Evolutionary conservation across 92 coral and sea anemone species (phyloP), one percentile per base, ranked within the genome.

Genomic region (Porites rus): DNA sequence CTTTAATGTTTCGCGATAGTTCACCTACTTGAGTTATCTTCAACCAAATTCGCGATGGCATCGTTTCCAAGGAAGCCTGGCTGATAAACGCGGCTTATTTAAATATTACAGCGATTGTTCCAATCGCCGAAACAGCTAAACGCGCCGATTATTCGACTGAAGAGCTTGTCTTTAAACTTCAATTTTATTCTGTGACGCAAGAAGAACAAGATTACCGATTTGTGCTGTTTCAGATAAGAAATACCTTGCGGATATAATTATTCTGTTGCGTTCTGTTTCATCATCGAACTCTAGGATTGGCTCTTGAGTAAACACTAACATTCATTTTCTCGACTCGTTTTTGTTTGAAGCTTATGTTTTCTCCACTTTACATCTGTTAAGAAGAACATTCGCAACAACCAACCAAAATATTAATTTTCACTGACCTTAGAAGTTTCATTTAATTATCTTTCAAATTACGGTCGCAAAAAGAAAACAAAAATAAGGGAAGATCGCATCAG

Each of bases 161-260:
- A 17, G 38, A 31, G 38, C 54, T 76, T 58, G 20, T 60, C 31
- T 25, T 76, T 51, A 76, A 38, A 38, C 83, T 69, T 53, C 65
- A 53, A 69, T 69, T 67, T 17, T 17, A 52, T 67, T 25, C 18
- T 43, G 63, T 50, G 80, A 73, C 72, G 80, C 72, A 62, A 7
- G 63, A 8, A 62, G 60, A 8, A 16, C 24, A 43, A 22, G 78
- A 56, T 31, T 22, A 56, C 13, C 73, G 74, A 38, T 61, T 72
- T 62, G 63, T 66, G 59, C 65, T 19, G 4, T 14, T 74, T 25
- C 28, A 70, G 77, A 83, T 73, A 74, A 72, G 85, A 66, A 53
- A 73, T 8, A 52, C 73, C 72, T 74, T n/a, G 79, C 51, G 74
- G 80, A 51, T 24, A 83, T 14, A 17, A 73, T 83, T 83, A 72